A percentile compares a stretch with the other conserved stretches of the same genome.
These are phyloP conservation scores for Spea multiplicata DNA, from an alignment of 2,113 vertebrate species.

Conservation along the genomic window DNA sequence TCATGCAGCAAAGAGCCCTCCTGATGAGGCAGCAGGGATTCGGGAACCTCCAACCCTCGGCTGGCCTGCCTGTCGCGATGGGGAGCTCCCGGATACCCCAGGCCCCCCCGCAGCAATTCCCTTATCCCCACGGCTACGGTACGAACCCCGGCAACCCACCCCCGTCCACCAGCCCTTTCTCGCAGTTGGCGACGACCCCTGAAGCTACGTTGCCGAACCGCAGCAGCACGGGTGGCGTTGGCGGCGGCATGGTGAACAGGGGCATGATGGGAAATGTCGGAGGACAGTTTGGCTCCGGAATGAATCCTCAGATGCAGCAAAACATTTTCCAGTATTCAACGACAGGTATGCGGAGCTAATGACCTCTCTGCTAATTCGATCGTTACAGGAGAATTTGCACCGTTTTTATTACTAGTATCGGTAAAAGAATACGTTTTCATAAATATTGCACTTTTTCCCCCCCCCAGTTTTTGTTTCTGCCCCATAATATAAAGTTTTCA, in stretches of 20 bases:
- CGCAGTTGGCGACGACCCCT: conserved; percentile 69
- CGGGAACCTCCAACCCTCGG: conserved; percentile 59
- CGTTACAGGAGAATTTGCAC: too few species aligned
- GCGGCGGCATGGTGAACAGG: conserved; percentile 69
- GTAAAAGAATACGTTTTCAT: background rate
- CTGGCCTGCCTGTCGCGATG: conserved; percentile 68
- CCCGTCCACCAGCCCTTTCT: conserved; percentile 84
- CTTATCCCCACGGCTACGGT: conserved; percentile 78
- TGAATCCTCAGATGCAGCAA: conserved; percentile 79
- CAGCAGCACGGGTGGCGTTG: conserved; percentile 1
- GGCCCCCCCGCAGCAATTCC: conserved; percentile 80
- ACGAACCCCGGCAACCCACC: conserved; percentile 76
- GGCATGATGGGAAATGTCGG: conserved; percentile 75
- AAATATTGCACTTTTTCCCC: background rate
- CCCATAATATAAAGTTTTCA: too few species aligned
- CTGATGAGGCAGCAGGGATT: conserved; percentile 84
- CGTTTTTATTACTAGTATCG: too few species aligned
- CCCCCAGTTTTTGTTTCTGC: background rate
- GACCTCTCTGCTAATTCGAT: too few species aligned
- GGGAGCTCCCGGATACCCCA: conserved; percentile 67
- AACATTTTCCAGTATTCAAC: conserved; percentile 86
- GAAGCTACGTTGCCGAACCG: conserved; percentile 74
- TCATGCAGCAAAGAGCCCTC: conserved; percentile 89
- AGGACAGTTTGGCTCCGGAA: conserved; percentile 75
- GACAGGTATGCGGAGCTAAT: conserved; percentile 66